These are phyloP conservation scores for Trogon surrucura DNA, from an alignment of 2,113 vertebrate genomes.

Conservation along the genomic window DNA sequence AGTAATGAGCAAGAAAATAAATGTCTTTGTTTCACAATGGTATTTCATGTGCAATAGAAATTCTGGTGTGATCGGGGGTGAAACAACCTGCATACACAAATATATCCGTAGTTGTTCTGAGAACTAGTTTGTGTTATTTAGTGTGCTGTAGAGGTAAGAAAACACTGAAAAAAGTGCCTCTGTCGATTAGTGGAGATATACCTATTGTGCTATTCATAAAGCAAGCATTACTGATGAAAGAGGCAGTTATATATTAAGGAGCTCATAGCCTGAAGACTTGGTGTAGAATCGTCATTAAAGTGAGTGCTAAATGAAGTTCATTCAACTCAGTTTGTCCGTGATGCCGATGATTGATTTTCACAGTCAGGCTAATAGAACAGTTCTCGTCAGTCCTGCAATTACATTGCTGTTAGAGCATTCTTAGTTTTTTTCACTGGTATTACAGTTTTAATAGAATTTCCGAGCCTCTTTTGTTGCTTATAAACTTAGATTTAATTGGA, in stretches of 20 bases:
- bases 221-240: slow-evolving; percentile 18
- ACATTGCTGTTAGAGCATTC: slow-evolving; percentile 30
- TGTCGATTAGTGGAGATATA: neutral
- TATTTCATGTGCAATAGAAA: neutral
- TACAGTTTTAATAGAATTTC: slow-evolving; percentile 60
- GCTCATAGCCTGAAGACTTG: slow-evolving; percentile 33
- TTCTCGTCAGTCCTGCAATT: slow-evolving; percentile 50
- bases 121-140: slow-evolving; percentile 8
- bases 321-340: slow-evolving; percentile 24
- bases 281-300: slow-evolving; percentile 45
- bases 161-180: neutral
- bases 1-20: neutral
- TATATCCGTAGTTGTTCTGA: neutral
- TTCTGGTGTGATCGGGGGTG: neutral
- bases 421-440: neutral
- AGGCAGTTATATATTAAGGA: slow-evolving; percentile 41
- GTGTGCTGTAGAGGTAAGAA: neutral
- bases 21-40: neutral
- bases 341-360: slow-evolving; percentile 52
- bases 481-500: slow-evolving; percentile 60
- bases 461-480: slow-evolving; percentile 50
- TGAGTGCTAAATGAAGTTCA: slow-evolving; percentile 39
- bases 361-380: slow-evolving; percentile 37
- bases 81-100: neutral
- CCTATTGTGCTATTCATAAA: slow-evolving; percentile 44